Base-by-base conservation (phyloP, 2,888 invertebrate species). In the Melanotus villosus region DNA sequence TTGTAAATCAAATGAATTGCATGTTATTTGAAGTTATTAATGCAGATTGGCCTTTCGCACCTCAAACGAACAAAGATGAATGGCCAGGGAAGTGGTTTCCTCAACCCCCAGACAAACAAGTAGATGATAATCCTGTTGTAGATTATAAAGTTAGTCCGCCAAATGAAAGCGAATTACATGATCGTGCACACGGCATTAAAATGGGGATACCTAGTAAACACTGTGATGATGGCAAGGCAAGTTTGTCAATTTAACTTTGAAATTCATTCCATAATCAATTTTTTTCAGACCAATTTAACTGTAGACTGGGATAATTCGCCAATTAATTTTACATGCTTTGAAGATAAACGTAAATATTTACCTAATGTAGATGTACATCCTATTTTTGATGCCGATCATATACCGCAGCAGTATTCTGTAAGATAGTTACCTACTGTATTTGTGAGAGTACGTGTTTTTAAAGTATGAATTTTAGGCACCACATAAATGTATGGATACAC, bases 141-240 rank as follows among this genome's bases (percentile, higher is more conserved):
- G 70, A 73, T 1, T 52, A 80, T 73, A 75, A 75, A 3, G 60
- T n/a, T n/a, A n/a, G n/a, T n/a, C n/a, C 45, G 32, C 69, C 72
- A 21, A 52, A 71, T n/a, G 19, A 57, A 6, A 9, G 16, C 21
- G 70, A 77, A 21, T 59, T 79, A 56, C 58, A 70, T 50, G 80
- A 80, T 71, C 45, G 70, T 7, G 74, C 83, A 58, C 85, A 87
- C 76, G 84, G 85, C 16, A 82, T 88, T 18, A 81, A 83, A 71
- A 91, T 91, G 90, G 91, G 90, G 1, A 80, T 86, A 32, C 75
- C 84, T 21, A 82, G 83, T 57, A 71, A 78, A 0, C 72, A 83
- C 0, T 93, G 93, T 81, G 93, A 93, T 80, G 89, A 92, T 85
- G 92, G 87, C 52, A 87, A 89, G 83, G 92, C 92, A 82, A 77